Percentiles rank a stretch among this genome's conserved stretches.
phyloP scores from a whole-genome alignment of 2,113 vertebrate genomes.

The Reinhardtius hippoglossoides region DNA sequence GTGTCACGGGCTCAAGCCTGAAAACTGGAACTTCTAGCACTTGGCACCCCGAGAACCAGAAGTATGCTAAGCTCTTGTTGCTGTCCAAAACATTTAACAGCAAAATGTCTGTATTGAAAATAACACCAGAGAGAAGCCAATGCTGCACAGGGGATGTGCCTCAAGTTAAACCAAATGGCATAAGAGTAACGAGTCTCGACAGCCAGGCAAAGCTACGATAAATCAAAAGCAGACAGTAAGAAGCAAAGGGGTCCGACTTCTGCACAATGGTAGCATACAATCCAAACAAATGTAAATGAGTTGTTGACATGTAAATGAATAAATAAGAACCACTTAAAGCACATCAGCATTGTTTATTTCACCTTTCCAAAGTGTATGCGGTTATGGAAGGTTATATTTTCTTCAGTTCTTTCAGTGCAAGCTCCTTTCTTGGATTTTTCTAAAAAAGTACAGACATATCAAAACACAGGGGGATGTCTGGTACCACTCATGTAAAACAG shows the following conservation, averaged over 20 bases:
- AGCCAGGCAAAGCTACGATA: constrained; percentile 21
- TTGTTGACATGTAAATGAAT: background rate
- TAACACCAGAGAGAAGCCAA: constrained; percentile 12
- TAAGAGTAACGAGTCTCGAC: constrained; percentile 8
- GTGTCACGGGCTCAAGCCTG: constrained; percentile 4
- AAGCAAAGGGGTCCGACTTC: constrained; percentile 10
- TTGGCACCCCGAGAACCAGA: constrained; percentile 11
- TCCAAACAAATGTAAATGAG: constrained; percentile 15
- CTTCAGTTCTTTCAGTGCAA: constrained; percentile 1
- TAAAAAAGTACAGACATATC: background rate
- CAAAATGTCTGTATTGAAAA: constrained; percentile 23
- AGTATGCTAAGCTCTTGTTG: constrained; percentile 23
- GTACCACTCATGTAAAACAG: constrained; percentile 5
- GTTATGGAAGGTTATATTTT: background rate
- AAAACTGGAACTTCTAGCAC: constrained; percentile 12
- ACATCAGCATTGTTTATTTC: too few relatives aligned
- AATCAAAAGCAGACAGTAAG: constrained; percentile 9
- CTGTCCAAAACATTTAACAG: constrained; percentile 32
- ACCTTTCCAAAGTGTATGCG: too few relatives aligned
- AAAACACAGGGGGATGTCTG: background rate
- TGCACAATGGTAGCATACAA: constrained; percentile 20
- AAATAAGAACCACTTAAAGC: background rate
- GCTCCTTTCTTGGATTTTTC: background rate
- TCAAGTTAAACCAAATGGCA: constrained; percentile 27
- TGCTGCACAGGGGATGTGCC: constrained; percentile 6